Evolutionary conservation across 2,113 vertebrate species (phyloP), one percentile per base, ranked within the genome.

Genomic region (Eudyptes chrysolophus): DNA sequence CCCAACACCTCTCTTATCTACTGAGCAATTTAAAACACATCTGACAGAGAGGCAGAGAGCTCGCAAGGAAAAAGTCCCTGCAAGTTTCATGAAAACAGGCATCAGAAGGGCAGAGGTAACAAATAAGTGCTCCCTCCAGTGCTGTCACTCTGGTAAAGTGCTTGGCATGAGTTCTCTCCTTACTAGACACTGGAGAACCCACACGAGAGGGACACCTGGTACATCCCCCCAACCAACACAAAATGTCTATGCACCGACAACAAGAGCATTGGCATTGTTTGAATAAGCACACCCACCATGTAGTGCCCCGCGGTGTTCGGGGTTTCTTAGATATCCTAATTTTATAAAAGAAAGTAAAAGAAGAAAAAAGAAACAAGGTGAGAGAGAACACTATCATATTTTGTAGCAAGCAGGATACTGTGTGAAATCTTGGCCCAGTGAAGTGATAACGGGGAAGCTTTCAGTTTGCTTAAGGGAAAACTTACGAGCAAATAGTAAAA

Each of bases 331-430:
- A 97, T 95, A 97, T 97, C 95, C 95, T 96, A 27, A 96, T 97
- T 97, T 96, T 97, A 96, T 96, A 97, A 97, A 97, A 96, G 97
- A 97, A 97, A 97, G 96, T 97, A 97, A 97, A 96, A 97, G 97
- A 97, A 97, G 96, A 97, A 97, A 97, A 97, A 97, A 97, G 95
- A 97, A 96, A 97, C 94, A 96, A 97, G 96, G 96, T 97, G 97
- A 97, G 96, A 97, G 93, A 95, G 96, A 96, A 93, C 94, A 97
- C 93, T 96, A 97, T 97, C 95, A 97, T 96, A 96, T 96, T 97
- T 93, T 17, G 94, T 93, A 97, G 97, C 94, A 96, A 94, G 93
- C 95, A 96, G 96, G 95, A 96, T 96, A 97, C 95, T 96, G 95
- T 94, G 93, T 97, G 97, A 96, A 96, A 96, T 97, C 95, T 96